Percentiles rank a stretch among this genome's conserved stretches.
These are phyloP conservation scores for Sycophila sp. DNA, from an alignment of 1,140 invertebrate genomes.

Conservation along the genomic window DNA sequence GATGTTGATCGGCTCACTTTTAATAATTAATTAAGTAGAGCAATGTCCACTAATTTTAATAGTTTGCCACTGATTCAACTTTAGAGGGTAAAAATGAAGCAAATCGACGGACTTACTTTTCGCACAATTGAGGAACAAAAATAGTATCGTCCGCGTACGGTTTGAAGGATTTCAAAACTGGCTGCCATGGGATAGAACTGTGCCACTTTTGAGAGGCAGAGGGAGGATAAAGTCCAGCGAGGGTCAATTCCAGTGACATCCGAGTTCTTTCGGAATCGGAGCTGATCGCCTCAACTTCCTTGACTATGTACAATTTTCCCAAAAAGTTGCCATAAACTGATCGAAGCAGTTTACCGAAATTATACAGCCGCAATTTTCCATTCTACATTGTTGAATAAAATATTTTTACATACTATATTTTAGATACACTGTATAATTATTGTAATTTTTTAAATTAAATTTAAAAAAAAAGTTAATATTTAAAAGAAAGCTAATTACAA, in stretches of 20 bases:
- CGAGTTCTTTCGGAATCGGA: constrained; percentile 68
- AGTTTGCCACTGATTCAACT: too few relatives aligned
- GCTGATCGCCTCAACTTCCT: constrained; percentile 58
- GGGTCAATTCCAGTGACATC: constrained; percentile 66
- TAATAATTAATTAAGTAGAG: background rate
- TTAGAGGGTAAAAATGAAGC: too few relatives aligned
- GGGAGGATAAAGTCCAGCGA: constrained; percentile 64
- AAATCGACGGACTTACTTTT: constrained; percentile 62
- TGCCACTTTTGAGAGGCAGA: constrained; percentile 44
- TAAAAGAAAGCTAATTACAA: too few relatives aligned
- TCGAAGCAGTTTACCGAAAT: constrained; percentile 60
- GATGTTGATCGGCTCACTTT: background rate
- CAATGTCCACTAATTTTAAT: too few relatives aligned
- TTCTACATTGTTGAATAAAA: constrained; percentile 47
- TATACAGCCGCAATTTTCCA: constrained; percentile 62
- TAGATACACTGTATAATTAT: too few relatives aligned
- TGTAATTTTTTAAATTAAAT: too few relatives aligned
- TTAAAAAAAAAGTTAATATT: background rate
- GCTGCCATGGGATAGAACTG: constrained; percentile 45
- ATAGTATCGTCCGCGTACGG: constrained; percentile 59
- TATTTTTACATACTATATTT: too few relatives aligned
- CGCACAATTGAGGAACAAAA: constrained; percentile 41
- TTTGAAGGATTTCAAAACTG: constrained; percentile 43
- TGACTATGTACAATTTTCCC: constrained; percentile 58
- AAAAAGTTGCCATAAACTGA: constrained; percentile 58